These are phyloP conservation scores for Drosophila orosa DNA, from an alignment of 1,140 invertebrate genomes.

Conservation along the genomic window DNA sequence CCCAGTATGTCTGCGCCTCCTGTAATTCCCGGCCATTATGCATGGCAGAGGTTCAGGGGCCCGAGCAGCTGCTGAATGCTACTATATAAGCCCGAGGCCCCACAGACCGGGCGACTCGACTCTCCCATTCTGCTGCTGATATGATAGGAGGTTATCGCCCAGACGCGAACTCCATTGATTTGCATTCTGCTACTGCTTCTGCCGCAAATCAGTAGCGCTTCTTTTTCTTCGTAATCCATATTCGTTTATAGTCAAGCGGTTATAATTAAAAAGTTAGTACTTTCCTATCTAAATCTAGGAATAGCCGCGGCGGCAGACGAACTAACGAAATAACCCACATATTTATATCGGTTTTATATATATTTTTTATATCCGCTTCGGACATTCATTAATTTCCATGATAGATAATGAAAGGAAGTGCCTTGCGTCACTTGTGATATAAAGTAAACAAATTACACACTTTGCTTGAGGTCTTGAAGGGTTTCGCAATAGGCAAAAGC, in stretches of 20 bases:
- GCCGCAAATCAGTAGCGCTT: slow-evolving; percentile 17
- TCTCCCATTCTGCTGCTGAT: slow-evolving; percentile 54
- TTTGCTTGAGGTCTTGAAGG: slow-evolving; percentile 50
- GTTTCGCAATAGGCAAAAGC: slow-evolving; percentile 26
- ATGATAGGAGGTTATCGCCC: slow-evolving; percentile 71
- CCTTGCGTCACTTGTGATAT: slow-evolving; percentile 46
- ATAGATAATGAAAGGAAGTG: slow-evolving; percentile 53
- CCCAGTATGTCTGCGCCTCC: slow-evolving; percentile 37
- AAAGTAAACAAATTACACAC: slow-evolving; percentile 49
- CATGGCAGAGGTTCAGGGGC: slow-evolving; percentile 41
- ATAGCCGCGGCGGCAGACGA: slow-evolving; percentile 32
- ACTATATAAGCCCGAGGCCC: slow-evolving; percentile 13
- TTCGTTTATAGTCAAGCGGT: slow-evolving; percentile 27
- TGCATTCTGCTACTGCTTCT: slow-evolving; percentile 45
- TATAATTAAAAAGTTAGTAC: slow-evolving; percentile 58
- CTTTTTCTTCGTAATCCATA: slow-evolving; percentile 9
- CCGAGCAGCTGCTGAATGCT: neutral
- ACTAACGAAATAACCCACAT: slow-evolving; percentile 27
- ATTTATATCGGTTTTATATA: slow-evolving; percentile 11
- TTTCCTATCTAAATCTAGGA: slow-evolving; percentile 50
- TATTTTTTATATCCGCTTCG: slow-evolving; percentile 50
- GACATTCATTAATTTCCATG: slow-evolving; percentile 69
- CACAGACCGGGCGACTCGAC: slow-evolving; percentile 6
- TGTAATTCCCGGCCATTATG: slow-evolving; percentile 42
- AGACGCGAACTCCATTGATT: slow-evolving; percentile 69